phyloP scores from a whole-genome alignment of 2,888 invertebrate genomes.

The Trissolcus brochymenae region DNA sequence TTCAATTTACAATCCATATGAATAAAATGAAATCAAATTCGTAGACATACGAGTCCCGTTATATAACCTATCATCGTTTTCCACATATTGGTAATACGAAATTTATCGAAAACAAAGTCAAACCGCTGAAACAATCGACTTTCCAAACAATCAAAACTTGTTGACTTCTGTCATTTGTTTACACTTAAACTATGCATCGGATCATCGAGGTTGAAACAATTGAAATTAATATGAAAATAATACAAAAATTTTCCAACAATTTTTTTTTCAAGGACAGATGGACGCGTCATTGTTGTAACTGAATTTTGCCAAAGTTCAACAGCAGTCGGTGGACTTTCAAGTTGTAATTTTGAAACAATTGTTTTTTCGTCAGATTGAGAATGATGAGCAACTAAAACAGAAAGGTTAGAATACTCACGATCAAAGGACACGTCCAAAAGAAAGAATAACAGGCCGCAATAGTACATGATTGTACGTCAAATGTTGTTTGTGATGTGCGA shows the following conservation, averaged over 20 bases:
- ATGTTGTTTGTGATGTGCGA: slow-evolving; percentile 41
- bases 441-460: slow-evolving; percentile 68
- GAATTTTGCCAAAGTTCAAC: neutral
- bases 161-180: too few relatives aligned
- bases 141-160: too few relatives aligned
- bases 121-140: too few relatives aligned
- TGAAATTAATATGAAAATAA: too few relatives aligned
- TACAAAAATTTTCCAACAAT: too few relatives aligned
- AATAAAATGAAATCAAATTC: slow-evolving; percentile 20
- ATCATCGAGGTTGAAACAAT: too few relatives aligned
- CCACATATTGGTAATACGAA: slow-evolving; percentile 12
- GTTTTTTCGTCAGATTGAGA: neutral
- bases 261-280: too few relatives aligned
- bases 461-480: slow-evolving; percentile 67
- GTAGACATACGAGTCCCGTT: slow-evolving; percentile 25
- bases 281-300: too few relatives aligned
- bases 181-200: too few relatives aligned
- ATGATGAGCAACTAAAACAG: slow-evolving; percentile 29
- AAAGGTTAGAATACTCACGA: slow-evolving; percentile 70
- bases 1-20: slow-evolving; percentile 18
- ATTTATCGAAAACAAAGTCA: neutral
- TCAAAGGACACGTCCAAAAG: slow-evolving; percentile 70
- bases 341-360: neutral
- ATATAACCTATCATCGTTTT: slow-evolving; percentile 43
- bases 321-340: neutral